Conservation (phyloP, 2,113 vertebrate species). For the Laticauda colubrina region DNA sequence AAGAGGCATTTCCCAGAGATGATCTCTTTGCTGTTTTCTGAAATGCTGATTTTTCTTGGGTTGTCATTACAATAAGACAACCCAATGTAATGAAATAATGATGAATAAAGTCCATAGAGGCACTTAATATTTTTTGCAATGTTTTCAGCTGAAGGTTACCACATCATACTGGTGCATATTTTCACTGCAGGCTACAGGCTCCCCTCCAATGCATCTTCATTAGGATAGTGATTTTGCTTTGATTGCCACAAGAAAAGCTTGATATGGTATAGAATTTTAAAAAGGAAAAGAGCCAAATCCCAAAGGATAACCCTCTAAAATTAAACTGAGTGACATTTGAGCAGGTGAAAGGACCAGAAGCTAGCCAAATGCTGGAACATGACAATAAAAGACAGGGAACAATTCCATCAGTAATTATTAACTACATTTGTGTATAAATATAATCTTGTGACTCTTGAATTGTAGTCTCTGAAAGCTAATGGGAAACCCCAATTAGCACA, state of each 20-base stretch:
- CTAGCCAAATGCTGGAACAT: conserved; percentile 37
- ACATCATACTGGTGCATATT: not conserved
- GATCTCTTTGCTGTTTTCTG: fast-evolving
- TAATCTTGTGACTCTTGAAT: not conserved
- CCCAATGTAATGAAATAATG: conserved; percentile 24
- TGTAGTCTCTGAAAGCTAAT: too few species aligned
- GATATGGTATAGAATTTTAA: conserved; percentile 28
- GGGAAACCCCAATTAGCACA: not conserved
- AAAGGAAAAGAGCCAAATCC: conserved; percentile 20
- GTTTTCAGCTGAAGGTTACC: conserved; percentile 3
- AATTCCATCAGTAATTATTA: conserved; percentile 67
- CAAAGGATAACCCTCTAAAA: not conserved
- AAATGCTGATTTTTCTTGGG: conserved; percentile 10
- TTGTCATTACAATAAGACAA: conserved; percentile 14
- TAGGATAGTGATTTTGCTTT: conserved; percentile 45
- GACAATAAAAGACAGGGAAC: conserved; percentile 56
- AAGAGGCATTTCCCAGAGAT: not conserved
- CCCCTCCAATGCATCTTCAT: conserved; percentile 46
- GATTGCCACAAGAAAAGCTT: conserved; percentile 24
- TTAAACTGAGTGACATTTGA: conserved; percentile 35
- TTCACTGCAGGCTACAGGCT: not conserved
- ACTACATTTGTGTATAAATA: not conserved
- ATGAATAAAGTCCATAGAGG: conserved; percentile 23
- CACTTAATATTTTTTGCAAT: conserved; percentile 5
- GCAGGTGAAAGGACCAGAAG: conserved; percentile 46